Base-by-base conservation (phyloP, 64 coral and sea anemone genomes). In the Porites lutea region DNA sequence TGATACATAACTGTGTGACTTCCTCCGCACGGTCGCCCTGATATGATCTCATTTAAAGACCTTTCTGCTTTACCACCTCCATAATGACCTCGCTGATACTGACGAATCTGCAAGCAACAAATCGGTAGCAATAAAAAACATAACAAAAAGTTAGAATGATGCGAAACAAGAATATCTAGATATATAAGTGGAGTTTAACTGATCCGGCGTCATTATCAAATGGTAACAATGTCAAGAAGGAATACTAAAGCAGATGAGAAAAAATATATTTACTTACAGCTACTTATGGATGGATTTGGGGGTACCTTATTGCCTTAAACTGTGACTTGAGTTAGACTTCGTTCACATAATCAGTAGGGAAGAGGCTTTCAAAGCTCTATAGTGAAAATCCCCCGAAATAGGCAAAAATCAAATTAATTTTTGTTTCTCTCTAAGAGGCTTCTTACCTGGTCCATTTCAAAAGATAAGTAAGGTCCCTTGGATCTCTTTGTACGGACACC, bases 401-500 rank as follows among this genome's bases (percentile, higher is more conserved):
- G 27, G 27, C 27, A 37, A 37, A 37, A 0, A 37, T 37, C 27
- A 37, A 37, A 37, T 37, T 37, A 37, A 37, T 37, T 37, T 50
- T 77, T 4, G 77, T 11, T 0, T 2, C 21, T 51, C 46, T n/a
- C 52, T 52, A 10, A 79, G 47, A 47, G 9, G 76, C 51, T 10
- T 19, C 45, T 78, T 85, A 98, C 97, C 88, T 96, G 97, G 44
- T 98, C 97, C 84, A 96, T 95, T 91, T 98, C 97, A 79, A 94
- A 98, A 5, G 94, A 93, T 9, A 93, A 73, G 77, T 96, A 98
- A 23, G 97, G 97, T 10, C 91, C 89, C 79, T 96, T 98, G 20
- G 94, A 93, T 37, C 78, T 80, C 57, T 95, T 96, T 59, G 93
- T 75, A n/a, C 89, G 90, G 3, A 98, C 55, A 6, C 94, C 88